Evolutionary conservation across 2,113 vertebrate species (phyloP).

Genomic region (Procavia capensis): DNA sequence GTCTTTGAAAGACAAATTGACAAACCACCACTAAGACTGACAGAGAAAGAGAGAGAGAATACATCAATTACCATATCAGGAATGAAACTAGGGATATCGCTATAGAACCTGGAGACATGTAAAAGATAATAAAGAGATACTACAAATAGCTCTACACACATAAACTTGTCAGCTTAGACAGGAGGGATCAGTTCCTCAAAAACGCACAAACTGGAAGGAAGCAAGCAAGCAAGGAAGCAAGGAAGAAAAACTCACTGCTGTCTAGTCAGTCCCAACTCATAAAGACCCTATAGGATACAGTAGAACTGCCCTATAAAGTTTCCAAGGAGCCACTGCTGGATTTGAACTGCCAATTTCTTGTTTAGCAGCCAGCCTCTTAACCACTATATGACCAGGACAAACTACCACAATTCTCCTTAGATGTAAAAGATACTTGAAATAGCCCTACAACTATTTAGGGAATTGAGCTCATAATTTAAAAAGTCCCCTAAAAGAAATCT

Average conservation of each 20-base stretch:
- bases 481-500: neutral
- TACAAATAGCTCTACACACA: neutral
- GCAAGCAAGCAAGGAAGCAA: too few species aligned
- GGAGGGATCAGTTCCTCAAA: neutral
- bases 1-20: neutral
- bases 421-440: neutral
- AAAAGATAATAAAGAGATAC: neutral
- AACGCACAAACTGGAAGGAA: neutral
- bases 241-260: too few species aligned
- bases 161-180: neutral
- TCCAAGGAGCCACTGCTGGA: too few species aligned
- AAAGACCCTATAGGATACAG: too few species aligned
- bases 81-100: neutral
- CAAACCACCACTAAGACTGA: neutral
- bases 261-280: too few species aligned
- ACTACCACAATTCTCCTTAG: neutral
- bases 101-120: neutral
- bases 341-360: too few species aligned
- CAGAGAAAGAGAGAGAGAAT: neutral
- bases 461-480: conserved; percentile 5
- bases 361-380: too few species aligned
- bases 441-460: neutral
- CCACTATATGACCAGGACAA: neutral
- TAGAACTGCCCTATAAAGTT: too few species aligned
- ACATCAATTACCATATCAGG: neutral